Percentiles rank a stretch among this genome's conserved stretches.
phyloP scores from a whole-genome alignment of 2,113 vertebrate species.

The Mixornis gularis region DNA sequence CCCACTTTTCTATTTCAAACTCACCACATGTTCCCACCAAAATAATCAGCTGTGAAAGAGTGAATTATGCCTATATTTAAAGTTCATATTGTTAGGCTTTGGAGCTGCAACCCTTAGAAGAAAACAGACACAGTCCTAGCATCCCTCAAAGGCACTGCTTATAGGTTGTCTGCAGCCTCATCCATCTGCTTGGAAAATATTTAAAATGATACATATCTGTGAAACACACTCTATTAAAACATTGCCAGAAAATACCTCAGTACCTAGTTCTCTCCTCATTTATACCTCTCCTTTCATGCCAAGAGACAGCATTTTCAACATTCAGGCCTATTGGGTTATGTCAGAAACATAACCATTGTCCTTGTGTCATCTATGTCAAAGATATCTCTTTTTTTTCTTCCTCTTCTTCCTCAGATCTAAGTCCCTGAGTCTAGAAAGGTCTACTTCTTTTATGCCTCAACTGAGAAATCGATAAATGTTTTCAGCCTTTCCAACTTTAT shows the following conservation, averaged over 20 bases:
- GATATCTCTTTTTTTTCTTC: background rate
- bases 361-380: background rate
- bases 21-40: background rate
- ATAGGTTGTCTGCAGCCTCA: background rate
- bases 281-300: background rate
- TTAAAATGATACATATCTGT: background rate
- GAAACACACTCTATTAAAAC: background rate
- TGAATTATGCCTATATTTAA: background rate
- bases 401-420: background rate
- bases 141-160: background rate
- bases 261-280: background rate
- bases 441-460: constrained; percentile 22
- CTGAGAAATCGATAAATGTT: constrained; percentile 15
- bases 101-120: background rate
- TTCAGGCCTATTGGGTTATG: background rate
- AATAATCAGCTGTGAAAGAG: background rate
- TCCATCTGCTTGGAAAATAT: background rate
- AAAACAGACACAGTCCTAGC: background rate
- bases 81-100: background rate
- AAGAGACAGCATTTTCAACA: background rate
- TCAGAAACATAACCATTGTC: background rate
- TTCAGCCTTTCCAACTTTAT: constrained; percentile 19
- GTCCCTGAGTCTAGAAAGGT: background rate
- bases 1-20: constrained; percentile 4
- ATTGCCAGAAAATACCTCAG: background rate